These are phyloP conservation scores for Liasis olivaceus DNA, from an alignment of 2,797 vertebrate genomes.

Conservation along the genomic window DNA sequence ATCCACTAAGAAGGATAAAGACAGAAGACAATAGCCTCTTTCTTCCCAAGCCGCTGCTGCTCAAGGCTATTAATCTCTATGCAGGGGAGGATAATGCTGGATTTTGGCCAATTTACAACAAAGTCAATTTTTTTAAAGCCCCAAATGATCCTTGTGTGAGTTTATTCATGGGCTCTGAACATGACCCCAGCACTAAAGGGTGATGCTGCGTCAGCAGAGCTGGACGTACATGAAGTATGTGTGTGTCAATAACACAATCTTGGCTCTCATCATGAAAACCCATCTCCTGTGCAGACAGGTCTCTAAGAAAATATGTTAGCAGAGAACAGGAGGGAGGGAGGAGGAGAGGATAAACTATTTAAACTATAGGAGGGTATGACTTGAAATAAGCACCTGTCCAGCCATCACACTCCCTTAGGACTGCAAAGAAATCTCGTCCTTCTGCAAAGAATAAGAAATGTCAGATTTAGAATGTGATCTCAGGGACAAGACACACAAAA, in stretches of 20 bases:
- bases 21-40: conserved; percentile 36
- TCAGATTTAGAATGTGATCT: neutral
- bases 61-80: conserved; percentile 36
- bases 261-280: neutral
- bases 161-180: conserved; percentile 33
- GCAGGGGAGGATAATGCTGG: conserved; percentile 21
- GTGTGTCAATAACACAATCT: conserved; percentile 13
- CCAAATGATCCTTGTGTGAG: conserved; percentile 18
- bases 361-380: neutral
- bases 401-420: neutral
- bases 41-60: conserved; percentile 32
- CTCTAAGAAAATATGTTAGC: neutral
- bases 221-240: neutral
- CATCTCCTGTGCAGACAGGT: neutral
- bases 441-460: neutral
- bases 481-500: neutral
- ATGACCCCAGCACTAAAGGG: conserved; percentile 26
- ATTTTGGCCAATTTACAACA: conserved; percentile 20
- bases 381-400: neutral
- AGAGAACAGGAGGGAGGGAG: neutral
- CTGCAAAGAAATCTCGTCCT: neutral
- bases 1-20: conserved; percentile 4
- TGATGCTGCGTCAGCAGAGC: conserved; percentile 32
- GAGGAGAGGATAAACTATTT: neutral
- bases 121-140: conserved; percentile 25